Evolutionary conservation across 2,113 vertebrate species (phyloP).

Genomic region (Bolborhynchus lineola): DNA sequence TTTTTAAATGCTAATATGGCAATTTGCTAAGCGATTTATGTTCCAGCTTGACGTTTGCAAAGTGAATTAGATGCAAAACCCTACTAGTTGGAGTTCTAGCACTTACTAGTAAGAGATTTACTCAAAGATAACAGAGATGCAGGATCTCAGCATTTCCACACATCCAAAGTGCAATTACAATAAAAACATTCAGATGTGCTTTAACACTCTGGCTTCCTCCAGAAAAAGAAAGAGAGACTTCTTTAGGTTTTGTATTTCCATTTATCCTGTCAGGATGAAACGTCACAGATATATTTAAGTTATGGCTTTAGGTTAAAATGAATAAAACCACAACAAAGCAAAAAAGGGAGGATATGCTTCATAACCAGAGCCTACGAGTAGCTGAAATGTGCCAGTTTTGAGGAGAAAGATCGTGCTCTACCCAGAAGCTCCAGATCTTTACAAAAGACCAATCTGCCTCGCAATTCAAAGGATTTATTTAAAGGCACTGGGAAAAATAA

Average conservation of each 20-base stretch:
- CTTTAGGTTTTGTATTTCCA: conserved; percentile 18
- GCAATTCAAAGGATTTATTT: conserved; percentile 53
- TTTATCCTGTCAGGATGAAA: conserved; percentile 53
- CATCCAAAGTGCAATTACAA: conserved; percentile 43
- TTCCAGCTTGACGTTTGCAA: conserved; percentile 57
- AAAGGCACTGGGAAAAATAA: conserved; percentile 49
- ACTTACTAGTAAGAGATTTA: conserved; percentile 58
- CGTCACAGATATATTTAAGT: conserved; percentile 51
- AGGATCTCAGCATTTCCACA: background rate
- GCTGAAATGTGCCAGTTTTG: conserved; percentile 11
- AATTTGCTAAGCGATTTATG: conserved; percentile 63
- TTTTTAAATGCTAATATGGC: conserved; percentile 64
- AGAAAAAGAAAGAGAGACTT: background rate
- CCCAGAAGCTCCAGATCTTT: conserved; percentile 2
- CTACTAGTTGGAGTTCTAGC: conserved; percentile 45
- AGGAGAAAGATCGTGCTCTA: conserved; percentile 17
- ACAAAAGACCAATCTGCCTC: conserved; percentile 52
- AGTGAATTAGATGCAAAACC: conserved; percentile 61
- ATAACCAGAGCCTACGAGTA: conserved; percentile 16
- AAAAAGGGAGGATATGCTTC: conserved; percentile 21
- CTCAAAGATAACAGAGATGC: conserved; percentile 49
- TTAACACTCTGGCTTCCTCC: background rate
- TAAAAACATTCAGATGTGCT: conserved; percentile 19
- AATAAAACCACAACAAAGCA: conserved; percentile 58
- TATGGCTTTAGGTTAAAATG: conserved; percentile 54